A percentile compares a stretch with the other conserved stretches of the same genome.
Conservation (phyloP, 2,888 invertebrate genomes). For the Dascillus cervinus region DNA sequence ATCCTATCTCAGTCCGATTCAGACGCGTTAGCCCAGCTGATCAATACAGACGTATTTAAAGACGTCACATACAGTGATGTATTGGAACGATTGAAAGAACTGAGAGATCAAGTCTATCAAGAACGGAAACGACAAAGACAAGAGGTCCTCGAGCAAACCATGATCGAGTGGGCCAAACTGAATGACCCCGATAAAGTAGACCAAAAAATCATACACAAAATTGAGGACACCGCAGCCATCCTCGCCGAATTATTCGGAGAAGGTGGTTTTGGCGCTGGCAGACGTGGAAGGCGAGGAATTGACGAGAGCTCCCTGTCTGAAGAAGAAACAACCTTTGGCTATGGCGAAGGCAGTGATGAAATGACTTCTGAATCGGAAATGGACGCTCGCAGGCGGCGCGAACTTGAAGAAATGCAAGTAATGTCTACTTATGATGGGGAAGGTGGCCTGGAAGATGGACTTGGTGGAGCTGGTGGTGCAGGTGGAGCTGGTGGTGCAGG, state of each 20-base stretch:
- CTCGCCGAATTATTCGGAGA: conserved; percentile 1
- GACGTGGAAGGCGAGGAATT: no score
- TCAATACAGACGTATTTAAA: conserved; percentile 20
- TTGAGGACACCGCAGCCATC: conserved; percentile 7
- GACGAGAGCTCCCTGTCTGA: neutral
- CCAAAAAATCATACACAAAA: conserved; percentile 24
- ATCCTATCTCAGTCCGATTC: conserved; percentile 21
- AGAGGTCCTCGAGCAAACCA: conserved; percentile 21
- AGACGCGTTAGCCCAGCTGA: conserved; percentile 16
- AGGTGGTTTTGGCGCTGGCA: neutral
- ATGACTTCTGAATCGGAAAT: no score
- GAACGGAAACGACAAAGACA: conserved; percentile 2
- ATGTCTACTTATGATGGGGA: no score
- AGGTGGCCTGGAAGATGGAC: neutral
- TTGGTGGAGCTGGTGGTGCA: neutral
- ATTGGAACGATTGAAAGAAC: conserved; percentile 21
- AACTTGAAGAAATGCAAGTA: no score
- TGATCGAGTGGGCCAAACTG: conserved; percentile 28
- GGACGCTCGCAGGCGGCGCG: no score
- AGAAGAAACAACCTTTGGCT: no score
- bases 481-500: neutral
- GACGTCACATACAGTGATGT: conserved; percentile 24
- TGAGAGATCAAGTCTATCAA: conserved; percentile 13
- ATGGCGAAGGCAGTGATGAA: no score
- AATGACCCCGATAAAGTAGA: conserved; percentile 28